Base-by-base conservation (phyloP, 2,888 invertebrate species). In the Lochmaea crataegi region DNA sequence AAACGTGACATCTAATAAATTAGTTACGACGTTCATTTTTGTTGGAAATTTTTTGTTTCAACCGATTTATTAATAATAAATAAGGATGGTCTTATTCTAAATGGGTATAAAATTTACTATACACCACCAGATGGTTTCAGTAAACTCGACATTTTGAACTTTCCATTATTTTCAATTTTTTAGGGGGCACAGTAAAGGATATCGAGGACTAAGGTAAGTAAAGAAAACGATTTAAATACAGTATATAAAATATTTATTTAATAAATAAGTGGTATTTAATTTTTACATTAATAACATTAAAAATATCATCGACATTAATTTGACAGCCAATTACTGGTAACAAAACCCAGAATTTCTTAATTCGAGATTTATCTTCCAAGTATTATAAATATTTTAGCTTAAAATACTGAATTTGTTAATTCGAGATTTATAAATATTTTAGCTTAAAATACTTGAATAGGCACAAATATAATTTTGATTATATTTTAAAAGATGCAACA, bases 171-270 rank as follows among this genome's bases (percentile, higher is more conserved):
- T n/a, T n/a, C n/a, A n/a, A n/a, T n/a, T n/a, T n/a, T n/a, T n/a
- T n/a, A n/a, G n/a, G n/a, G n/a, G n/a, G 26, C 3, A 1, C 3
- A 32, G 3, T 32, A 3, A 32, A 32, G 5, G 32, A 32, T 32
- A 32, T 32, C 7, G 6, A 32, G 32, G 6, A 7, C 32, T 32
- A 7, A 42, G 26, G 26, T 64, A 60, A 60, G 60, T 60, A n/a
- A 60, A 56, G 1, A 60, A 60, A 38, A 32, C n/a, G 10, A 60
- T 32, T 32, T 60, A 2, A 9, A 41, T 41, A 42, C n/a, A 63
- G 41, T 63, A 11, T 42, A 18, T 42, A 63, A 61, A 32, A 41
- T 38, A 38, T 61, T 61, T 63, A 63, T 63, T 63, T 11, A 63
- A 42, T 63, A 41, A 63, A 63, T 63, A 16, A 63, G 14, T 60